Percentiles rank a stretch among this genome's conserved stretches.
phyloP scores from a whole-genome alignment of 2,888 invertebrate species.

The Lamellibrachia columna region DNA sequence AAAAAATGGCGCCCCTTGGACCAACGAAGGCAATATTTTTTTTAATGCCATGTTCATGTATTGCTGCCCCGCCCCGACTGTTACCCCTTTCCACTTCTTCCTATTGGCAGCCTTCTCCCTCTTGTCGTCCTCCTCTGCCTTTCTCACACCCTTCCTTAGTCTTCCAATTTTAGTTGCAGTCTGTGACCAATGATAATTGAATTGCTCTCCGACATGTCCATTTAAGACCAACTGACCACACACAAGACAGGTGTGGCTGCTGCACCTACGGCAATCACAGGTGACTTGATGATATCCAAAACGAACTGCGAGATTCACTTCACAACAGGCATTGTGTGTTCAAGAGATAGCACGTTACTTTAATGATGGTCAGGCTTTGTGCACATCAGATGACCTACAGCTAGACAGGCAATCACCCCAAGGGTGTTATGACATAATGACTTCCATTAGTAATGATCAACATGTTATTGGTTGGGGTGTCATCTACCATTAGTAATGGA shows the following conservation, averaged over 20 bases:
- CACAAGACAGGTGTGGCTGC: neutral
- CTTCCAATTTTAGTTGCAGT: too few species aligned
- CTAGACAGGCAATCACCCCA: neutral
- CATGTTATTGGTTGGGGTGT: neutral
- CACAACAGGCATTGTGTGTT: neutral
- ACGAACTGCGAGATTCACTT: neutral
- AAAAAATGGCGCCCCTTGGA: neutral
- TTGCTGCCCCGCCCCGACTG: too few species aligned
- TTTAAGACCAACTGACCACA: neutral
- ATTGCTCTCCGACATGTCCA: neutral
- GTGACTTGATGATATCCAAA: neutral
- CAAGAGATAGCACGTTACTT: neutral
- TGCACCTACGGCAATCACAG: neutral
- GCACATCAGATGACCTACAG: neutral
- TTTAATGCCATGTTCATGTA: neutral
- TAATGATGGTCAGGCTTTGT: neutral
- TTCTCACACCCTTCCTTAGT: too few species aligned
- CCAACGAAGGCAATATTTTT: neutral
- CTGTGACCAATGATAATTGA: too few species aligned
- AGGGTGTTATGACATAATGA: neutral
- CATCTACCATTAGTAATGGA: neutral
- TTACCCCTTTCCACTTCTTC: too few species aligned
- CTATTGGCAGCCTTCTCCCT: too few species aligned
- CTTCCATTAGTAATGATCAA: neutral
- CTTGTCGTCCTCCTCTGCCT: too few species aligned